Conservation (phyloP, 1,140 invertebrate genomes). For the Uloborus diversus region DNA sequence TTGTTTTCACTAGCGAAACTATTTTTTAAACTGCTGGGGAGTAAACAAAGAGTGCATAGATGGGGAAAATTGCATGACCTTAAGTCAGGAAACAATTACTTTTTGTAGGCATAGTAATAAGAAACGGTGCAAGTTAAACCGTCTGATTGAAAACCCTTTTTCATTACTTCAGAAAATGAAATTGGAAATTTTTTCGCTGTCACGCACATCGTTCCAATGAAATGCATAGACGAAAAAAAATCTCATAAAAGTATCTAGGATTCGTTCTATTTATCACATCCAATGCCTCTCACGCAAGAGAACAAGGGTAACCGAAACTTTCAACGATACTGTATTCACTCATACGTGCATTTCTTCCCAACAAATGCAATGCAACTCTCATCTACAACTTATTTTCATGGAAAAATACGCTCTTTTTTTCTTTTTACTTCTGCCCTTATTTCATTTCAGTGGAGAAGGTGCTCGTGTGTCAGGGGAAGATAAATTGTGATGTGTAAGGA, state of each 20-base stretch:
- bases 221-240: constrained; percentile 23
- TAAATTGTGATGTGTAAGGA: constrained; percentile 49
- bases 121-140: not conserved
- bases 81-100: no score
- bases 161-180: constrained; percentile 43
- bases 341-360: not conserved
- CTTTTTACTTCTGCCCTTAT: not conserved
- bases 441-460: constrained; percentile 1
- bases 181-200: constrained; percentile 11
- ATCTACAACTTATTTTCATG: constrained; percentile 51
- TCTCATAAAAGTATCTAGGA: not conserved
- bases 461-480: constrained; percentile 38
- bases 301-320: constrained; percentile 27
- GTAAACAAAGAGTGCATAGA: no score
- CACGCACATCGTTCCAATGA: not conserved
- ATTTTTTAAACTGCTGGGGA: no score
- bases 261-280: constrained; percentile 40
- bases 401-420: constrained; percentile 4
- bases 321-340: constrained; percentile 13
- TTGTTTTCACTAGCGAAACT: no score
- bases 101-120: not conserved
- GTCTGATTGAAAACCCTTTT: constrained; percentile 46
- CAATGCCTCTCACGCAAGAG: not conserved
- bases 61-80: not conserved
- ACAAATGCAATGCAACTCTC: constrained; percentile 11